Base-by-base conservation (phyloP, 2,888 invertebrate genomes). In the Temnothorax unifasciatus region DNA sequence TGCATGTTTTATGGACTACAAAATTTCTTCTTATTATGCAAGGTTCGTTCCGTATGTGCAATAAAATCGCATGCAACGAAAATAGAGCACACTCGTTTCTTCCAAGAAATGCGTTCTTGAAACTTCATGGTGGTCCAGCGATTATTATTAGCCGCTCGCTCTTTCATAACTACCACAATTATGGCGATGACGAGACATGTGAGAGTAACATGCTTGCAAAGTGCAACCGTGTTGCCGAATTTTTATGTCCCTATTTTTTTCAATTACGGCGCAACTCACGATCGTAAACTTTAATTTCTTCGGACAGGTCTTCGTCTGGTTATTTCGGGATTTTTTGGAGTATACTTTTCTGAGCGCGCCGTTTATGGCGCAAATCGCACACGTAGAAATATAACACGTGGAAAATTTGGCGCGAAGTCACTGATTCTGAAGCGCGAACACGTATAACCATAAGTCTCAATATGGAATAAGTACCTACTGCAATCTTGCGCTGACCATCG, bases 361-460 rank as follows among this genome's bases (percentile, higher is more conserved):
- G 11, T 68, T 68, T 68, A 79, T 59, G 61, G 81, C 47, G 50
- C 41, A 66, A 77, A n/a, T 44, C 11, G 69, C 18, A 21, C 52
- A 81, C 81, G 66, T 79, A 76, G 50, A 79, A 81, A 57, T 64
- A 44, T 83, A 61, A 83, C 63, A 83, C 34, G 69, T 73, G 57
- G 21, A 64, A 66, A 83, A 84, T 84, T 84, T 66, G 84, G 34
- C 64, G 63, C 50, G 9, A 52, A 68, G 47, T 83, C 83, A 61
- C 64, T 85, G 73, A 88, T 90, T 87, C 59, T 21, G 81, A 81
- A 81, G 79, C 86, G 63, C 81, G 84, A 82, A 89, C 89, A 90
- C 89, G 89, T 90, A 83, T 90, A 84, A 73, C 83, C 89, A 84
- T 90, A 90, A 90, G 89, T 90, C 87, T 89, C 87, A 73, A 86